Evolutionary conservation across 2,888 invertebrate genomes (phyloP).

Genomic region (Temnothorax rugatulus): DNA sequence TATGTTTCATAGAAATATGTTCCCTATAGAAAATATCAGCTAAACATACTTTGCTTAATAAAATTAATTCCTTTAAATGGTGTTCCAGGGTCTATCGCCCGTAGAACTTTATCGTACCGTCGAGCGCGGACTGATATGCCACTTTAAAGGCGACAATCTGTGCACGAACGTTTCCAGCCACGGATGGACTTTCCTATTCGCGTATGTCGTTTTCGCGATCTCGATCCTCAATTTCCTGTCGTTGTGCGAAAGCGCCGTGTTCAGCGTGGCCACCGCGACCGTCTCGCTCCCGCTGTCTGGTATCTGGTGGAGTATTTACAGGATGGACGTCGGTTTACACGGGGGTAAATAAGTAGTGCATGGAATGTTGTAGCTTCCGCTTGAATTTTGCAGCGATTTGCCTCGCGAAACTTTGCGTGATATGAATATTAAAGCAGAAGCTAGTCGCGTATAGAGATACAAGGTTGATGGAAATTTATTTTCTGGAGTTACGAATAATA

Average conservation of each 20-base stretch:
- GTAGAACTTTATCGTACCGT: conserved; percentile 80
- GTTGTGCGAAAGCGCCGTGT: conserved; percentile 88
- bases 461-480: neutral
- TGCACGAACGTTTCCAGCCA: conserved; percentile 82
- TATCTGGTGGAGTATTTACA: conserved; percentile 88
- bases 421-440: neutral
- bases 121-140: conserved; percentile 82
- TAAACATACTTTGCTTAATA: neutral
- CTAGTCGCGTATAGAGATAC: neutral
- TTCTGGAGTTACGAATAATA: neutral
- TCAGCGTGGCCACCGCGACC: conserved; percentile 87
- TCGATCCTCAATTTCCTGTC: conserved; percentile 87
- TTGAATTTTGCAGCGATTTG: neutral
- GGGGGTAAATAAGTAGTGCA: conserved; percentile 78
- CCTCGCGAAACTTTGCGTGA: neutral
- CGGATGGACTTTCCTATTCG: conserved; percentile 87
- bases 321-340: conserved; percentile 84
- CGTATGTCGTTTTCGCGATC: conserved; percentile 87
- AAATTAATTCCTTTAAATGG: neutral
- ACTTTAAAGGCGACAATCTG: conserved; percentile 77
- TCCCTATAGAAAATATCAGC: neutral
- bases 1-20: neutral
- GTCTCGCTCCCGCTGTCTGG: conserved; percentile 87
- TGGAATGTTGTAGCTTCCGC: neutral
- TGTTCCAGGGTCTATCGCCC: conserved; percentile 80